These are phyloP conservation scores for Ctenicera cuprea DNA, from an alignment of 2,888 invertebrate species.

Conservation along the genomic window DNA sequence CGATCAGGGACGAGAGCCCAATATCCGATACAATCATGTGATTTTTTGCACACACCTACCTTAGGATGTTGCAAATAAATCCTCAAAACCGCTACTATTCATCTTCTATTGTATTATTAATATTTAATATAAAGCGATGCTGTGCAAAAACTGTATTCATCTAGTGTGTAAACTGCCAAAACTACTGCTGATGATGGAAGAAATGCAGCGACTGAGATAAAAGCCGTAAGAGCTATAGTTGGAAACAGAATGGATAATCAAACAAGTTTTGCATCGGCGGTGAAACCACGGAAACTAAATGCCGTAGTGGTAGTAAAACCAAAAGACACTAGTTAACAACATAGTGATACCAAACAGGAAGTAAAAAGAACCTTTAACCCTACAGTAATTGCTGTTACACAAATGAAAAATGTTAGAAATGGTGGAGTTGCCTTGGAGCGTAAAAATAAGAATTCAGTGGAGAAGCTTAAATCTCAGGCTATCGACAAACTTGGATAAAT, in stretches of 20 bases:
- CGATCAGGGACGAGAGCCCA: no score
- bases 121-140: no score
- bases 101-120: no score
- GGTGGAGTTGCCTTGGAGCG: neutral
- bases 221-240: neutral
- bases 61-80: no score
- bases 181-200: neutral
- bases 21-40: no score
- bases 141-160: neutral
- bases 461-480: neutral
- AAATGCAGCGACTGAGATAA: neutral
- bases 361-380: neutral
- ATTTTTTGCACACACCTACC: no score
- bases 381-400: neutral
- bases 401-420: neutral
- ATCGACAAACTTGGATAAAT: neutral
- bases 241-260: neutral
- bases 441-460: neutral
- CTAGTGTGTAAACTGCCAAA: neutral
- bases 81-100: no score
- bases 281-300: neutral
- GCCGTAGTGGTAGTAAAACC: neutral
- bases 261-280: neutral
- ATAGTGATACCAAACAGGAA: neutral
- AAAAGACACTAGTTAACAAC: neutral